Evolutionary conservation across 2,888 invertebrate species (phyloP).

Genomic region (Trachelus iudaicus): DNA sequence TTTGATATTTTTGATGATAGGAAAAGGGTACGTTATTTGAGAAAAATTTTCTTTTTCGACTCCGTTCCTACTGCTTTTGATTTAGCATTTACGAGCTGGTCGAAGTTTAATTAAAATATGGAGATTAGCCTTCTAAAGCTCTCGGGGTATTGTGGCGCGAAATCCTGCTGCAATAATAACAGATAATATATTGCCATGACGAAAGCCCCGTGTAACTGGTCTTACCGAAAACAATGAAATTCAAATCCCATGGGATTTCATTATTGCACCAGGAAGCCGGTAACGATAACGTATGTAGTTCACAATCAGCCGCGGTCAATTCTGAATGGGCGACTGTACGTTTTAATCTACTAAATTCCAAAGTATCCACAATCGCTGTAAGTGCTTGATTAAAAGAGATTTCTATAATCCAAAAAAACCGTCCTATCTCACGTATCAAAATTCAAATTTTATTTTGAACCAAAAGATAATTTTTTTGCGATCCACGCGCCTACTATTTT

Average conservation of each 20-base stretch:
- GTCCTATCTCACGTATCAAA: no score
- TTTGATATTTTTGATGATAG: not conserved
- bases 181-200: slow-evolving; percentile 57
- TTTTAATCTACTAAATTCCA: not conserved
- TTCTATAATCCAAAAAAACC: no score
- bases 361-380: not conserved
- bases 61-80: not conserved
- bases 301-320: not conserved
- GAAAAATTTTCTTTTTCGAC: not conserved
- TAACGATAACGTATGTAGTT: not conserved
- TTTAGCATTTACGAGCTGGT: not conserved
- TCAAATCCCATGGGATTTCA: slow-evolving; percentile 51
- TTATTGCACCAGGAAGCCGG: slow-evolving; percentile 21
- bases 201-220: slow-evolving; percentile 37
- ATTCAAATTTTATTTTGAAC: not conserved
- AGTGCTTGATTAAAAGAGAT: no score
- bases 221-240: slow-evolving; percentile 50
- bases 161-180: slow-evolving; percentile 57
- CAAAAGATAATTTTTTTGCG: not conserved
- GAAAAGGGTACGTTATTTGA: not conserved
- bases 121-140: slow-evolving; percentile 57
- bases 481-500: not conserved
- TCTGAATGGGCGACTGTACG: not conserved
- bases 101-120: slow-evolving; percentile 61
- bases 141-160: slow-evolving; percentile 42